Conservation (phyloP, 2,888 invertebrate genomes). For the Lamellibrachia columna region DNA sequence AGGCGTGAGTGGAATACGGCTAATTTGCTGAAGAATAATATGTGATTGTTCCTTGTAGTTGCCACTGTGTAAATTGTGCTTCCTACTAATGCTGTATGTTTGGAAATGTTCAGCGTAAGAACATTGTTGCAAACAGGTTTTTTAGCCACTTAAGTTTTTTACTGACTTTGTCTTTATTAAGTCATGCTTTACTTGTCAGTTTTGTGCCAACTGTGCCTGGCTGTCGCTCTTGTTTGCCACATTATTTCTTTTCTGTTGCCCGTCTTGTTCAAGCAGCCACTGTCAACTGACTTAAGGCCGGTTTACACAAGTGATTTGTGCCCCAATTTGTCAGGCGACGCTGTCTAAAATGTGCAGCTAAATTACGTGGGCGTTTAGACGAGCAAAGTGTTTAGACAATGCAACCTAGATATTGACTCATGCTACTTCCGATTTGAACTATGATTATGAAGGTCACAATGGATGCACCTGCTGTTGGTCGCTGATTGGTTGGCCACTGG, state of each 20-base stretch:
- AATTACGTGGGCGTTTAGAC: too few relatives aligned
- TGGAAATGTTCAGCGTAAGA: background rate
- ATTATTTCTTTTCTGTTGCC: background rate
- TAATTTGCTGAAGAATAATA: background rate
- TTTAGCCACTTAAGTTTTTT: background rate
- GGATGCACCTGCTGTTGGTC: too few relatives aligned
- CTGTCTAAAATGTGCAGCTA: too few relatives aligned
- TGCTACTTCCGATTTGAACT: too few relatives aligned
- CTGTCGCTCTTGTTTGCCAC: background rate
- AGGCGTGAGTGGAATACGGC: background rate
- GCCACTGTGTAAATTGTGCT: background rate
- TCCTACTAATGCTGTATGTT: background rate
- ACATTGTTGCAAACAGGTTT: background rate
- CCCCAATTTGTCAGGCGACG: too few relatives aligned
- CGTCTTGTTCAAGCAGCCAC: background rate
- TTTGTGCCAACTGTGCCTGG: background rate
- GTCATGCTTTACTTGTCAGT: background rate
- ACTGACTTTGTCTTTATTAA: background rate
- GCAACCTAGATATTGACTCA: too few relatives aligned
- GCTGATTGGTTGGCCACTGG: too few relatives aligned
- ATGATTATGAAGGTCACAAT: too few relatives aligned
- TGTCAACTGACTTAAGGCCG: too few relatives aligned
- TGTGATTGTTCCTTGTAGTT: background rate
- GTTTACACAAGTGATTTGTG: too few relatives aligned
- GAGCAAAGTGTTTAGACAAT: too few relatives aligned